phyloP scores from a whole-genome alignment of 2,797 vertebrate species.

The Ctenopoma multispine region DNA sequence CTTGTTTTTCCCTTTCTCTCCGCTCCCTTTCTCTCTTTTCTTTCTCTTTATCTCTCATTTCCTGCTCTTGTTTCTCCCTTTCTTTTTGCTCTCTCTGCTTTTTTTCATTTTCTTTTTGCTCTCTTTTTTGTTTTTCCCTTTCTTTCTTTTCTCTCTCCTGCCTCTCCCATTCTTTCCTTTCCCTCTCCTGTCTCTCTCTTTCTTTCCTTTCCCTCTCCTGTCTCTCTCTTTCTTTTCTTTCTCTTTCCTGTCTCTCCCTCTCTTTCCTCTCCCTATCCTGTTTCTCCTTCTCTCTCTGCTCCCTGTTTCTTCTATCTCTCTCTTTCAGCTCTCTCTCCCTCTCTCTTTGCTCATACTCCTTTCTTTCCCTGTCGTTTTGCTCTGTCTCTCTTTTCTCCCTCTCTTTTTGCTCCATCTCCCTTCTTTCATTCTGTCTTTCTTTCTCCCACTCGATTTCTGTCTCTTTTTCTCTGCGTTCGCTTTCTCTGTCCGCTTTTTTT shows the following conservation, averaged over 20 bases:
- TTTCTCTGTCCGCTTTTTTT: slow-evolving; percentile 42
- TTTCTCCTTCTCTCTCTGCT: slow-evolving; percentile 46
- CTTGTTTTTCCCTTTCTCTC: slow-evolving; percentile 41
- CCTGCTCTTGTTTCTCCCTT: slow-evolving; percentile 50
- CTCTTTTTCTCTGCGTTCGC: slow-evolving; percentile 15
- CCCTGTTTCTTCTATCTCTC: slow-evolving; percentile 10
- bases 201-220: slow-evolving; percentile 36
- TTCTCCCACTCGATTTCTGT: slow-evolving; percentile 33
- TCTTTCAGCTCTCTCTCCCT: slow-evolving; percentile 21
- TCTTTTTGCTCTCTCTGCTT: slow-evolving; percentile 35
- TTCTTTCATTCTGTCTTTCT: slow-evolving; percentile 29
- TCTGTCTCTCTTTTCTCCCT: slow-evolving; percentile 20
- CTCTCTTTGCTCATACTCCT: slow-evolving; percentile 25
- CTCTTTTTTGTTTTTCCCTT: slow-evolving; percentile 48
- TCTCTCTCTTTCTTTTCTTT: slow-evolving; percentile 40
- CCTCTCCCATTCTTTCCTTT: slow-evolving; percentile 11
- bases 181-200: slow-evolving; percentile 28
- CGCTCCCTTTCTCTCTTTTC: slow-evolving; percentile 52
- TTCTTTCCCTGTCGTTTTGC: background rate
- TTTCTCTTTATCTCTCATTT: slow-evolving; percentile 57
- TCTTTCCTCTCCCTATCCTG: slow-evolving; percentile 40
- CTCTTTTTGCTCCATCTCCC: slow-evolving; percentile 42
- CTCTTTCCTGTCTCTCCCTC: slow-evolving; percentile 37
- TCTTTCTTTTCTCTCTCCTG: slow-evolving; percentile 19
- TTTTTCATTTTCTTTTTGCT: slow-evolving; percentile 33